Evolutionary conservation across 2,888 invertebrate genomes (phyloP).

Genomic region (Lacanobia oleracea): DNA sequence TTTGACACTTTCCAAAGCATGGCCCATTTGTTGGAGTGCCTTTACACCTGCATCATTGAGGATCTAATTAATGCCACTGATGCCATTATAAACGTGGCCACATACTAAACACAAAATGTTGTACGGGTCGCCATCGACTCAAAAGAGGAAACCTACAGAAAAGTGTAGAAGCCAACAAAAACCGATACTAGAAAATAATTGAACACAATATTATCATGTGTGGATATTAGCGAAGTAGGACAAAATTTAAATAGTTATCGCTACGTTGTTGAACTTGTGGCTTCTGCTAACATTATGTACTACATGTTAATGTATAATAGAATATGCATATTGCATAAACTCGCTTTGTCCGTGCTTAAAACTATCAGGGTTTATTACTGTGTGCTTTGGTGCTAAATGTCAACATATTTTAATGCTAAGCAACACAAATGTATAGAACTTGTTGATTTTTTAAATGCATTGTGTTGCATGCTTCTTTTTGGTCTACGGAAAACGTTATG

Average conservation of each 20-base stretch:
- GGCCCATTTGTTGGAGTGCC: too few species aligned
- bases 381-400: constrained; percentile 52
- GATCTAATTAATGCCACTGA: too few species aligned
- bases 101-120: too few species aligned
- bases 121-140: too few species aligned
- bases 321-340: constrained; percentile 65
- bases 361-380: constrained; percentile 44
- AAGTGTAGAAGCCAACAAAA: constrained; percentile 17
- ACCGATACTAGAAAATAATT: constrained; percentile 45
- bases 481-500: neutral
- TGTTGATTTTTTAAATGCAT: constrained; percentile 26
- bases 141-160: neutral
- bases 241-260: constrained; percentile 78
- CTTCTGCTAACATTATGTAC: constrained; percentile 53
- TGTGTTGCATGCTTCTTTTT: constrained; percentile 10
- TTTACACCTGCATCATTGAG: too few species aligned
- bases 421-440: constrained; percentile 18
- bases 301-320: constrained; percentile 64
- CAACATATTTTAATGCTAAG: constrained; percentile 50
- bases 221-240: constrained; percentile 68
- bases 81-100: too few species aligned
- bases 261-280: constrained; percentile 59
- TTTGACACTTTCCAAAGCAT: too few species aligned
- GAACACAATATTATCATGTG: constrained; percentile 52
- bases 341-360: constrained; percentile 60